Evolutionary conservation across 1,140 invertebrate genomes (phyloP), one percentile per base, ranked within the genome.

Genomic region (Batillaria attramentaria): DNA sequence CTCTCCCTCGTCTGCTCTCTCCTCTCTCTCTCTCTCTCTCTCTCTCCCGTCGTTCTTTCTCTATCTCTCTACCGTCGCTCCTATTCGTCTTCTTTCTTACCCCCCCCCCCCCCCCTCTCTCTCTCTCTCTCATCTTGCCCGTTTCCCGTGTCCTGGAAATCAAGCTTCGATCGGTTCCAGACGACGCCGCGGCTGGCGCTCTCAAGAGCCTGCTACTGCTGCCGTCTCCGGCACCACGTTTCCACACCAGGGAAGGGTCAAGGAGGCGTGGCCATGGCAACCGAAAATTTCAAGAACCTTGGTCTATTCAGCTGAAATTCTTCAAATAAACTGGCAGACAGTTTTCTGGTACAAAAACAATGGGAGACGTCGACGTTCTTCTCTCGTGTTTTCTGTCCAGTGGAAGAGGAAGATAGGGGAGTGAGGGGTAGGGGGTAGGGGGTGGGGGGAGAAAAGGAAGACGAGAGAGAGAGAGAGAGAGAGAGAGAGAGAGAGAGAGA

Each of bases 251-350:
- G n/a, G n/a, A n/a, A n/a, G n/a, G n/a, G n/a, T n/a, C n/a, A n/a
- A n/a, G n/a, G n/a, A n/a, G 68, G 8, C 68, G 68, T 70, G 33
- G 37, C 68, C 39, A 70, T 70, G 68, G 68, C 68, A 39, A 70
- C 68, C 18, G 68, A 70, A 70, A 70, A 70, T 70, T 70, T 70
- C 68, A 70, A 70, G 68, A 8, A 70, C 28, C 68, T n/a, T 70
- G 68, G 68, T 70, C 68, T 70, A 70, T 70, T 70, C 68, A 70
- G 68, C 68, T 70, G 68, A 42, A 70, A 70, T 70, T 70, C 68
- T 70, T 70, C 68, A 70, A 70, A 70, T 70, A 70, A 70, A 70
- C 68, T 70, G 68, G 31, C 68, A 70, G 68, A 70, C 68, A 70
- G 68, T 70, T 28, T 35, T 41, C 42, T 35, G 37, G 13, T 39